Base-by-base conservation (phyloP, 2,888 invertebrate genomes). In the Cataglyphis livida region DNA sequence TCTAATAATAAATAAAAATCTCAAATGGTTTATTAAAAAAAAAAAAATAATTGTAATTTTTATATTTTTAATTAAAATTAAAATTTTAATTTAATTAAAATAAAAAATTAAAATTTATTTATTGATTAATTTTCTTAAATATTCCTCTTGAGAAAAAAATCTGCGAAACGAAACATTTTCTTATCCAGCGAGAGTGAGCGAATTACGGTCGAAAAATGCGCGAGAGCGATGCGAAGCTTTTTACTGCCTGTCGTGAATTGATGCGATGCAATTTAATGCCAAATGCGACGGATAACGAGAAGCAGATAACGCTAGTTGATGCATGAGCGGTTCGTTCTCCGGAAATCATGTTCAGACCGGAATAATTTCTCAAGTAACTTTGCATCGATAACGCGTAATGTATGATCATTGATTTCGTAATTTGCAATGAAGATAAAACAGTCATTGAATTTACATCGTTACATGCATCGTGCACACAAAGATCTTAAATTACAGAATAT, bases 231-330 rank as follows among this genome's bases (percentile, higher is more conserved):
- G 48, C 51, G 35, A 75, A 65, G 15, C 38, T 76, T 66, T 76
- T 51, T 66, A 12, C 51, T 48, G 25, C 66, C 51, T 76, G 66
- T 66, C 38, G 75, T 66, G 38, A 76, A 76, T 66, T 76, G 51
- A 76, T 76, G 75, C 35, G 25, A 18, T 54, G 66, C 51, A 76
- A 76, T 76, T 76, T 76, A 66, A 65, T 75, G 48, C 38, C 38
- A 75, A 75, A 75, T 66, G 75, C 75, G 66, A 66, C 66, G 65
- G 75, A 76, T 76, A 76, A 75, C 48, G 65, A 65, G 75, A 75
- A 75, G 48, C 35, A 65, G 75, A 75, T 75, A 75, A 76, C 66
- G 25, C 48, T 51, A 51, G 66, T 38, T 76, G 75, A 76, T 76
- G 75, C 35, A 76, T 38, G 35, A 12, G 12, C 51, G 75, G 38